Percentiles rank a stretch among this genome's conserved stretches.
Conservation (phyloP, 1,140 invertebrate species). For the Drosophila repletoides region DNA sequence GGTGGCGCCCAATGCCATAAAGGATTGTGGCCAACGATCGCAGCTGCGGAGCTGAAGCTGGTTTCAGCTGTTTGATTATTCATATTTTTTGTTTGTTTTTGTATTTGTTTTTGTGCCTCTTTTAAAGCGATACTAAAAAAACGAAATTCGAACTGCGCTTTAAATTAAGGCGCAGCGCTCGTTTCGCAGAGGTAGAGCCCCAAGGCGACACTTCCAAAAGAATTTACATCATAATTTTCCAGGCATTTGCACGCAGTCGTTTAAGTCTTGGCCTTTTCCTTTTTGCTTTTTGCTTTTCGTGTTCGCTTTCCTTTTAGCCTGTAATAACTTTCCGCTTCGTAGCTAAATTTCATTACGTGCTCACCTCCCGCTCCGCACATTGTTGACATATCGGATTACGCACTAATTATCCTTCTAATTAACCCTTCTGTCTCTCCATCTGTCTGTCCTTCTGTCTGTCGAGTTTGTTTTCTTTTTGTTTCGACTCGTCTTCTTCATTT, state of each 20-base stretch:
- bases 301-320: not conserved
- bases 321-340: constrained; percentile 54
- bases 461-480: constrained; percentile 48
- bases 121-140: constrained; percentile 53
- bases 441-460: constrained; percentile 66
- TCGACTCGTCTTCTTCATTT: constrained; percentile 28
- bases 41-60: not conserved
- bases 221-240: constrained; percentile 70
- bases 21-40: constrained; percentile 13
- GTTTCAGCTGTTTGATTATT: constrained; percentile 59
- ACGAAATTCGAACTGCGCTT: constrained; percentile 25
- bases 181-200: not conserved
- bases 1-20: constrained; percentile 68
- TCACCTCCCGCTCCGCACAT: not conserved
- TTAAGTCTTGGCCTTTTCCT: not conserved
- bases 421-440: constrained; percentile 75
- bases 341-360: constrained; percentile 65
- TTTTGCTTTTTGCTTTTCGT: not conserved
- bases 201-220: constrained; percentile 2
- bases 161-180: constrained; percentile 1
- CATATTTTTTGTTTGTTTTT: constrained; percentile 62
- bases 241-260: constrained; percentile 37
- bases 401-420: constrained; percentile 81
- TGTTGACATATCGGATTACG: constrained; percentile 81
- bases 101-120: constrained; percentile 53